A percentile compares a stretch with the other conserved stretches of the same genome.
Conservation (phyloP, 1,140 invertebrate species). For the Megalopta genalis region DNA sequence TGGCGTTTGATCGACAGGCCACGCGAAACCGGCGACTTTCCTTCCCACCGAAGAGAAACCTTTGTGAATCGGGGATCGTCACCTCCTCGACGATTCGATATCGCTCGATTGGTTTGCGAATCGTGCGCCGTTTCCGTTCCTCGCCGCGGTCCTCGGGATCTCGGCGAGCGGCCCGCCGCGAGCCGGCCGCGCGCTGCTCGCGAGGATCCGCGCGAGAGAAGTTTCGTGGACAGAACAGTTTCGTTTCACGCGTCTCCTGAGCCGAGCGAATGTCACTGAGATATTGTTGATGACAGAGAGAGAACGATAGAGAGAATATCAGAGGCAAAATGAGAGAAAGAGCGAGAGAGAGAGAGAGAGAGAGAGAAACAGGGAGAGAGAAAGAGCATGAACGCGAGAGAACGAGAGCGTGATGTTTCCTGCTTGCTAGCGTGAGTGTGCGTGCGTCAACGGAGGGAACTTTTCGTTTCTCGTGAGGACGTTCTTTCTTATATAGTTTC, state of each 20-base stretch:
- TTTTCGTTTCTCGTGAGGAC: conserved; percentile 47
- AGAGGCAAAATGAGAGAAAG: background rate
- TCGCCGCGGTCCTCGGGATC: conserved; percentile 41
- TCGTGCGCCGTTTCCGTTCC: conserved; percentile 19
- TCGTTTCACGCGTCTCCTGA: conserved; percentile 55
- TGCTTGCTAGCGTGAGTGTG: conserved; percentile 20
- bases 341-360: background rate
- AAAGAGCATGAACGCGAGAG: conserved; percentile 14
- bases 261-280: conserved; percentile 16
- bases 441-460: conserved; percentile 21
- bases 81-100: conserved; percentile 13
- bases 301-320: background rate
- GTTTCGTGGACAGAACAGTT: conserved; percentile 65
- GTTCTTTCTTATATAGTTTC: conserved; percentile 55
- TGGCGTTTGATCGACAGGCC: background rate
- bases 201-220: conserved; percentile 55
- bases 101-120: background rate
- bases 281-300: no score
- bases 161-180: conserved; percentile 6
- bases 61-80: background rate
- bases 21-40: background rate
- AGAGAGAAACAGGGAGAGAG: background rate
- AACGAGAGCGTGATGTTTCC: conserved; percentile 17
- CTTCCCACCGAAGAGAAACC: background rate
- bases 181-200: background rate